A percentile compares a stretch with the other conserved stretches of the same genome.
Conservation (phyloP, 2,888 invertebrate species). For the Pherbina coryleti region DNA sequence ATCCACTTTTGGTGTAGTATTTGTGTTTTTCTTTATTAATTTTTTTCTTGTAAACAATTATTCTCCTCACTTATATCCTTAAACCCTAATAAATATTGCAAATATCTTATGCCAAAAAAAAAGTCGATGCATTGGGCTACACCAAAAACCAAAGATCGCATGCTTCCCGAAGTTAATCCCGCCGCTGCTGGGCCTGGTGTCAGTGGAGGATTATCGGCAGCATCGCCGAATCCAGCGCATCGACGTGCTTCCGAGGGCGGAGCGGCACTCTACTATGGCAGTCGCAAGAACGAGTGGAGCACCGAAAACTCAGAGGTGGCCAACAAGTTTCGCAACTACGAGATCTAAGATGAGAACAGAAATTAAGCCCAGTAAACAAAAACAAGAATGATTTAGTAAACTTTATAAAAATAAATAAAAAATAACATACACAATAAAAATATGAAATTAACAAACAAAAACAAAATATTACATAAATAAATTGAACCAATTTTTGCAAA, state of each 20-base stretch:
- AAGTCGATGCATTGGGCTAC: conserved; percentile 95
- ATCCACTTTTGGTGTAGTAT: conserved; percentile 11
- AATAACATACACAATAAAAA: conserved; percentile 41
- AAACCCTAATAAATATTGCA: not conserved
- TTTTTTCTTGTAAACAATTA: not conserved
- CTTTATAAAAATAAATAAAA: conserved; percentile 34
- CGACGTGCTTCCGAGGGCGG: conserved; percentile 89
- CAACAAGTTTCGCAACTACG: conserved; percentile 91
- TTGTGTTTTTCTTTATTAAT: not conserved
- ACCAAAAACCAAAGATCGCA: conserved; percentile 90
- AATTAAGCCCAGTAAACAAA: not conserved
- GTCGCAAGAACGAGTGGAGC: conserved; percentile 76
- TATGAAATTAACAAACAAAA: conserved; percentile 22
- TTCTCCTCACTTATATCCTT: not conserved
- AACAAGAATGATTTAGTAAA: conserved; percentile 26
- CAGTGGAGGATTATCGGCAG: conserved; percentile 73
- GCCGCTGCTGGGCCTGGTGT: conserved; percentile 55
- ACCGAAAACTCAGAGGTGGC: conserved; percentile 85
- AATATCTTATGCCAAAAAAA: conserved; percentile 46
- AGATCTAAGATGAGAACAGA: conserved; percentile 76
- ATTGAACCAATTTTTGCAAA: conserved; percentile 61
- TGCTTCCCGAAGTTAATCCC: conserved; percentile 75
- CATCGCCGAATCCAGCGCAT: conserved; percentile 73
- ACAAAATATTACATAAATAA: conserved; percentile 36
- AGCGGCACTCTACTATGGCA: conserved; percentile 79